A percentile compares a stretch with the other conserved stretches of the same genome.
Conservation (phyloP, 2,888 invertebrate genomes). For the Quadroppia sp. region DNA sequence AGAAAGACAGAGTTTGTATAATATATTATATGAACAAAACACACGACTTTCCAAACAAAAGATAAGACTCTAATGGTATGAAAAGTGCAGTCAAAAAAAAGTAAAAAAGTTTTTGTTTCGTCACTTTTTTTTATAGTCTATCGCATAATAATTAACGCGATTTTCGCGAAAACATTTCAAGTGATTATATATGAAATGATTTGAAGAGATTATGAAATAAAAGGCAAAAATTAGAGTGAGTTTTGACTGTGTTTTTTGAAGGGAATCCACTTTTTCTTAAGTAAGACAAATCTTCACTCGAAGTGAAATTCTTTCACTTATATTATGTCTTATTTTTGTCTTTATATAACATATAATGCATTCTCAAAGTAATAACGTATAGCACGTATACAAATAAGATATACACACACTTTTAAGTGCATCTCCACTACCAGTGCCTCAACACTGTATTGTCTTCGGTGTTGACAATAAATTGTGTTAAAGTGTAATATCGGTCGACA, state of each 20-base stretch:
- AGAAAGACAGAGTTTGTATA: too few relatives aligned
- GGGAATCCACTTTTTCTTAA: conserved; percentile 9
- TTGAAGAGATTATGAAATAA: too few relatives aligned
- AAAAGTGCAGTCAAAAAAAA: too few relatives aligned
- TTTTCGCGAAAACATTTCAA: not conserved
- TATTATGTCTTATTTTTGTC: not conserved
- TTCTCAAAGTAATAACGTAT: conserved; percentile 23
- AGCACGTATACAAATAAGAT: conserved; percentile 21
- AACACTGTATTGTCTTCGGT: not conserved
- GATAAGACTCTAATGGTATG: conserved; percentile 22
- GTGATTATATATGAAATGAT: too few relatives aligned
- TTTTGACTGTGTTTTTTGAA: too few relatives aligned
- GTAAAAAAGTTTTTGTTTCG: conserved; percentile 10
- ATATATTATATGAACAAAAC: too few relatives aligned
- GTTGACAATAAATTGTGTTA: conserved; percentile 31
- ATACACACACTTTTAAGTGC: not conserved
- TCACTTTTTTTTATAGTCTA: not conserved
- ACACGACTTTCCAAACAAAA: not conserved
- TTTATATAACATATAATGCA: not conserved
- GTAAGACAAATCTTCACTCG: conserved; percentile 29
- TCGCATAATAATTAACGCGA: conserved; percentile 18
- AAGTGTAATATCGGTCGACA: conserved; percentile 29
- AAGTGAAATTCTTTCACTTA: conserved; percentile 2
- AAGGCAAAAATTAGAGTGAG: too few relatives aligned
- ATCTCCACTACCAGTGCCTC: not conserved